These are phyloP conservation scores for Paramormyrops hopkinsi DNA, from an alignment of 2,797 vertebrate species.

Conservation along the genomic window DNA sequence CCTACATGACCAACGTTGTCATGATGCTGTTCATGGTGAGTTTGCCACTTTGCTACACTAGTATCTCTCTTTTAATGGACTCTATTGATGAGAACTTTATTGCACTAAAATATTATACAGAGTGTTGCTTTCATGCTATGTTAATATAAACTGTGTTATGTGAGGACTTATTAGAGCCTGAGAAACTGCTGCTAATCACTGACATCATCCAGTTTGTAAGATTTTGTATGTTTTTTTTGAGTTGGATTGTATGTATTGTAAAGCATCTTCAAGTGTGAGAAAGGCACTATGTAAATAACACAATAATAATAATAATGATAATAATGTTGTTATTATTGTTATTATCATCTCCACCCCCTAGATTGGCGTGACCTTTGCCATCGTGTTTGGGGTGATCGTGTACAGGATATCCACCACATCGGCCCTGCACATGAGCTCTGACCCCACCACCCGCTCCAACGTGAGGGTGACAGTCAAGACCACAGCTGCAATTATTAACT, in stretches of 20 bases:
- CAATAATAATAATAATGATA: no score
- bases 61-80: background rate
- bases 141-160: background rate
- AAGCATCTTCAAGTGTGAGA: background rate
- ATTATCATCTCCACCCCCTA: slow-evolving; percentile 39
- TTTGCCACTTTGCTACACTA: background rate
- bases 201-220: background rate
- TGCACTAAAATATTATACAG: background rate
- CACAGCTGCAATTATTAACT: slow-evolving; percentile 92
- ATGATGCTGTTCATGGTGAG: slow-evolving; percentile 93
- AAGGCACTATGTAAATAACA: background rate
- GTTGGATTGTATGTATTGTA: background rate
- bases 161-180: background rate
- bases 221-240: background rate
- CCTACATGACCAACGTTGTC: slow-evolving; percentile 86
- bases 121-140: background rate
- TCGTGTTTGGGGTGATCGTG: slow-evolving; percentile 92
- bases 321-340: background rate
- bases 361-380: slow-evolving; percentile 90
- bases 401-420: slow-evolving; percentile 92
- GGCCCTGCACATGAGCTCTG: slow-evolving; percentile 84
- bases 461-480: slow-evolving; percentile 87
- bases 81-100: background rate
- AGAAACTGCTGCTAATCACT: background rate
- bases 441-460: slow-evolving; percentile 76